Percentiles rank a stretch among this genome's conserved stretches.
Evolutionary conservation across 2,888 invertebrate species (phyloP).

Genomic region (Polymixis lichenea): DNA sequence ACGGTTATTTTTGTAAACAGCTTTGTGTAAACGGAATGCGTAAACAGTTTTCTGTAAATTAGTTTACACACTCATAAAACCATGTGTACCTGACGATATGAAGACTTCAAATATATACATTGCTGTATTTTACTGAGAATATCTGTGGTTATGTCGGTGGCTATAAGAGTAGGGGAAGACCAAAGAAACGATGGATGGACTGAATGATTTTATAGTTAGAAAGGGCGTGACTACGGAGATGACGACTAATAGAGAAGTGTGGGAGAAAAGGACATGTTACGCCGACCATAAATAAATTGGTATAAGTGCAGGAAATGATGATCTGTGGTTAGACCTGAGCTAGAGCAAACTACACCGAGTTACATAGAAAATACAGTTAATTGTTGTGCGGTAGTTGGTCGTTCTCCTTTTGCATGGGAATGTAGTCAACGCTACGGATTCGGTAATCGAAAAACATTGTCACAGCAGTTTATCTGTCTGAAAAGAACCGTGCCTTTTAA

Average conservation of each 20-base stretch:
- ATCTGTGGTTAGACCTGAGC: neutral
- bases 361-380: neutral
- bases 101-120: neutral
- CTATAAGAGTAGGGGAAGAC: too few species aligned
- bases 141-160: neutral
- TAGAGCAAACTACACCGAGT: neutral
- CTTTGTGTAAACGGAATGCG: conserved; percentile 1
- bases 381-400: neutral
- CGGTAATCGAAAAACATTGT: neutral
- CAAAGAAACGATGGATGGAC: too few species aligned
- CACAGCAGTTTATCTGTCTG: neutral
- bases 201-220: too few species aligned
- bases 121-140: neutral
- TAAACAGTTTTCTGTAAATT: conserved; percentile 2
- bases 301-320: too few species aligned
- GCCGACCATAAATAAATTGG: too few species aligned
- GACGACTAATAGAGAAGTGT: too few species aligned
- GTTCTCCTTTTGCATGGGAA: neutral
- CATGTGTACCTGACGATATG: neutral
- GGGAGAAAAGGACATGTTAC: too few species aligned
- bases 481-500: neutral
- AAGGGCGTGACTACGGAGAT: too few species aligned
- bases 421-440: neutral
- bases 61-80: neutral
- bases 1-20: conserved; percentile 34